Evolutionary conservation across 2,888 invertebrate species (phyloP), one percentile per base, ranked within the genome.

Genomic region (Smittia aterrima): DNA sequence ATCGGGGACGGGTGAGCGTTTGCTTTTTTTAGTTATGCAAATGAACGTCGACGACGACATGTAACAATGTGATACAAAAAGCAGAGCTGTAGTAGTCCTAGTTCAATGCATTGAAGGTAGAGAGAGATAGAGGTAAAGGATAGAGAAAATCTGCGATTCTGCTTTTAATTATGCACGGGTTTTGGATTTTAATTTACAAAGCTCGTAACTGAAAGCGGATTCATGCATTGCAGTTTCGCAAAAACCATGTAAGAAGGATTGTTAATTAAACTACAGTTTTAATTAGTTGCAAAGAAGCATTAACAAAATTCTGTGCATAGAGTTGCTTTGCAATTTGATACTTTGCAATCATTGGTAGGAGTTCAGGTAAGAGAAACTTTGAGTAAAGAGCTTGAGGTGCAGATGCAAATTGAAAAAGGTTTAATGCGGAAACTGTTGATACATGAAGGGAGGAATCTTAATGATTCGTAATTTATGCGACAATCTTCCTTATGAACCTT

Each of bases 351-450:
- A 16, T n/a, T 47, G 47, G 16, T 11, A 47, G 16, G 47, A 47
- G 47, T 47, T 47, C 47, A 47, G 47, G 47, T 47, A 47, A 47
- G 47, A 47, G 47, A 47, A 47, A 47, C 47, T 47, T 11, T 47
- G 16, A 47, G n/a, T n/a, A 47, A 47, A 47, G n/a, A 47, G 11
- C n/a, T 16, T 16, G 16, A 47, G 47, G 11, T 47, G 47, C 47
- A 47, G 47, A 47, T 47, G 47, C 47, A 47, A 47, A 47, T 47
- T 47, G 47, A 47, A 47, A 47, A 47, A 47, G 47, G 47, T 47
- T 47, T 47, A n/a, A 16, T 16, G 16, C 16, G 47, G 11, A 47
- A 47, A 47, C 16, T 47, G 16, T 47, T 47, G 47, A 47, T 47
- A 47, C 47, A 47, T 47, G 47, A 47, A 11, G 47, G 47, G 16